Evolutionary conservation across 2,888 invertebrate genomes (phyloP), one percentile per base, ranked within the genome.

Genomic region (Hydrotaea diabolus): DNA sequence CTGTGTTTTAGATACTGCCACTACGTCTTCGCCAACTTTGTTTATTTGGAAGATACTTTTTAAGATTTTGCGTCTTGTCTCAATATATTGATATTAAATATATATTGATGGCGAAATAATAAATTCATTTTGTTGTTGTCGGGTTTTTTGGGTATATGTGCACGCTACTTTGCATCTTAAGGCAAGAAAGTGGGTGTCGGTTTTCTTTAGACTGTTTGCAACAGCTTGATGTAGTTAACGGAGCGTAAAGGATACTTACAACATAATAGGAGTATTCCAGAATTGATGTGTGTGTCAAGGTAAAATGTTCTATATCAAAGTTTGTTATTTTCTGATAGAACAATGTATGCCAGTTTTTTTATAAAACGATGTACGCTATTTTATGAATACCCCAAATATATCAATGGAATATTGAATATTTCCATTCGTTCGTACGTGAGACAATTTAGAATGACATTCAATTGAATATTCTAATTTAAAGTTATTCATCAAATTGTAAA

Each of bases 11-110:
- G 17, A 2, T 39, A 9, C 39, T 62, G 17, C 13, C 15, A 19
- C 66, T 26, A 23, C n/a, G 59, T 7, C 2, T 26, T 31, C 15
- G 26, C 23, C 7, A 1, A 21, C 1, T 57, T 21, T 13, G 39
- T 39, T 39, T 57, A 13, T 36, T 5, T 36, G 21, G 21, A 55
- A 7, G 8, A 11, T 17, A 55, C 2, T 59, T 69, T 46, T 66
- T 46, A 43, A 66, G 66, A 46, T 46, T 69, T 69, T 69, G 69
- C 13, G 15, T 69, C 15, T 23, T n/a, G 8, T 69, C 0, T 46
- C 15, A 69, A 69, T 43, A 46, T 46, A 69, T 69, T 46, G 69
- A 43, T 69, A 69, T 69, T 69, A 23, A 46, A 69, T 46, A 23
- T 15, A 69, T 4, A 43, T 69, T 69, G 46, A 21, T 15, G 13